Evolutionary conservation across 2,888 invertebrate genomes (phyloP), one percentile per base, ranked within the genome.

Genomic region (Agriopis aurantiaria): DNA sequence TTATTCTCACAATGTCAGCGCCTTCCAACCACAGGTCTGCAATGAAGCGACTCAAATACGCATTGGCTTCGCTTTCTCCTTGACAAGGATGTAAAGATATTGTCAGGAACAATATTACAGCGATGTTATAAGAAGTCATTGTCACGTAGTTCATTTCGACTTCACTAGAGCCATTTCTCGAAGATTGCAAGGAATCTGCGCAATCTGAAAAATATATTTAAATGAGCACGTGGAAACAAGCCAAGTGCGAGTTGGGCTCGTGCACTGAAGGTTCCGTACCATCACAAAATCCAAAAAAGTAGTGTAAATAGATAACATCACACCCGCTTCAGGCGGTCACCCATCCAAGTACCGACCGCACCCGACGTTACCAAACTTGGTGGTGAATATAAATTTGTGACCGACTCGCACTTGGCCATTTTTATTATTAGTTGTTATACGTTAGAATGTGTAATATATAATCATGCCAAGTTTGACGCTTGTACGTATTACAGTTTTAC

Each of bases 1-100:
- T 87, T 59, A 94, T 91, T 65, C 87, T 87, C 12, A 93, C 80
- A 8, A 94, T 84, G 73, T 94, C 92, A 41, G 91, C 88, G 3
- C 94, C 93, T 76, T 94, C 94, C 1, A 93, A 75, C 95, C 95
- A 95, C 69, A 94, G 80, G 80, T 95, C 95, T 1, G 94, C 94
- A 11, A 92, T 80, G 72, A 94, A 89, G 49, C 85, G 84, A 74
- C 92, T 94, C 69, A 91, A 74, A 77, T 91, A 89, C 11, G 89
- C 81, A 60, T 93, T 90, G 8, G 88, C 80, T 64, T 91, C 89
- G 41, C 86, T 82, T 69, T 88, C 83, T 11, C 86, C 84, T 74
- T 78, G 77, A 76, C 86, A 87, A 79, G 79, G 75, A 41, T 80
- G 78, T 66, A 86, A 71, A 73, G 77, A 77, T 60, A 88, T 64